Evolutionary conservation across 2,888 invertebrate species (phyloP), one percentile per base, ranked within the genome.

Genomic region (Eugnorisma glareosa): DNA sequence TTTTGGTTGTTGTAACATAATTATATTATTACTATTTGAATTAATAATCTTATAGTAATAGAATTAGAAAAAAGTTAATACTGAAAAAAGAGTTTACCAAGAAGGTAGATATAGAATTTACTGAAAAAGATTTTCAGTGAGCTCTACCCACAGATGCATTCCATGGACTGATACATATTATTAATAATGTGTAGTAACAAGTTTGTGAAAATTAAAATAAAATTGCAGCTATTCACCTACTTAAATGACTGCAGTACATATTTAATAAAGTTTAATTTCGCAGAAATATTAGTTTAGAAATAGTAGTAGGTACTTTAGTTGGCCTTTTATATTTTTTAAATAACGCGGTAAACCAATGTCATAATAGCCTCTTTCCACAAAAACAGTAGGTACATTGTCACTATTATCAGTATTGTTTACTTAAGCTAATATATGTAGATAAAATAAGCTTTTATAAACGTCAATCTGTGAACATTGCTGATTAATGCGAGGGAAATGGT

Each of bases 401-500:
- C 11, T 40, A 18, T 31, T 75, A 75, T 51, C 48, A 43, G 21
- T 66, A 67, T 57, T 77, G 18, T 76, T 67, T 67, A 57, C 35
- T 1, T 43, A 35, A 10, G 31, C n/a, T 35, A 21, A 51, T 40
- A 6, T 11, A 43, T 31, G 40, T 3, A 40, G 40, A 40, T 7
- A 73, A 59, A 59, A 59, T 69, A 69, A 40, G 59, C 24, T 48
- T 48, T 63, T 54, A 54, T 35, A 75, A 64, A 43, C 2, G 2
- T 24, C 18, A 28, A 54, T 54, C 24, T 35, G 21, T 21, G 21
- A 10, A 40, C n/a, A 61, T 75, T 63, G 8, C 6, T 75, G 11
- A 51, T 24, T 28, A 28, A 43, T 43, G 18, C 18, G 64, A 45
- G 13, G 40, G 28, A 59, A 73, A 73, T 37, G 15, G 37, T 72